phyloP scores from a whole-genome alignment of 2,113 vertebrate species.

The Perccottus glenii region DNA sequence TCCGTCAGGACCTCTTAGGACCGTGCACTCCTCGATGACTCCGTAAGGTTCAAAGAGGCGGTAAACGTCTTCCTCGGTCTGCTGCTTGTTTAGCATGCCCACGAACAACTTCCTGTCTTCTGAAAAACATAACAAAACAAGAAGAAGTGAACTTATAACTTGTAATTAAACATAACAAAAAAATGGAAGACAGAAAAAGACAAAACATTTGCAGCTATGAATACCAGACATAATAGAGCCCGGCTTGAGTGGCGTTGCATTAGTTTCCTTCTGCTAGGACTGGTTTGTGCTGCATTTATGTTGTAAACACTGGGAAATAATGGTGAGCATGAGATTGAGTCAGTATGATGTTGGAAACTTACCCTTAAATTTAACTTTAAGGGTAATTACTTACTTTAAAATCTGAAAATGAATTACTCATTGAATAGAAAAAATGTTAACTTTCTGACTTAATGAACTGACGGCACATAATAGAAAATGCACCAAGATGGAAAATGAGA shows the following conservation, averaged over 20 bases:
- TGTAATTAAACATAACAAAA: conserved; percentile 42
- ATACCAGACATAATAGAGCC: conserved; percentile 49
- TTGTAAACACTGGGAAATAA: not conserved
- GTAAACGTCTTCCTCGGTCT: conserved; percentile 97
- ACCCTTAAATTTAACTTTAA: no score
- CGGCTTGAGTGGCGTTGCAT: conserved; percentile 50
- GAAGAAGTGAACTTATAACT: conserved; percentile 58
- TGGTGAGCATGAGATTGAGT: not conserved
- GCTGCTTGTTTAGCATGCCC: conserved; percentile 99
- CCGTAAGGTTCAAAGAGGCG: conserved; percentile 97
- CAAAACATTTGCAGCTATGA: conserved; percentile 21
- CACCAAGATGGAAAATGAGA: not conserved
- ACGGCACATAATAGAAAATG: not conserved
- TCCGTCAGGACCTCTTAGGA: conserved; percentile 95
- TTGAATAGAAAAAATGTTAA: no score
- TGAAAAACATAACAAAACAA: conserved; percentile 74
- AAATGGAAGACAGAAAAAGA: conserved; percentile 20
- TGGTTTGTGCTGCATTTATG: conserved; percentile 38
- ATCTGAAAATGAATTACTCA: no score
- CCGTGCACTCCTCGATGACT: conserved; percentile 97
- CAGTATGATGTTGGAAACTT: not conserved
- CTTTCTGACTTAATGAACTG: not conserved
- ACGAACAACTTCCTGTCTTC: conserved; percentile 96
- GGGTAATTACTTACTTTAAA: no score
- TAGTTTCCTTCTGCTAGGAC: conserved; percentile 54